Percentiles rank a stretch among this genome's conserved stretches.
phyloP scores from a whole-genome alignment of 1,140 invertebrate genomes.

The Calycopis cecrops region DNA sequence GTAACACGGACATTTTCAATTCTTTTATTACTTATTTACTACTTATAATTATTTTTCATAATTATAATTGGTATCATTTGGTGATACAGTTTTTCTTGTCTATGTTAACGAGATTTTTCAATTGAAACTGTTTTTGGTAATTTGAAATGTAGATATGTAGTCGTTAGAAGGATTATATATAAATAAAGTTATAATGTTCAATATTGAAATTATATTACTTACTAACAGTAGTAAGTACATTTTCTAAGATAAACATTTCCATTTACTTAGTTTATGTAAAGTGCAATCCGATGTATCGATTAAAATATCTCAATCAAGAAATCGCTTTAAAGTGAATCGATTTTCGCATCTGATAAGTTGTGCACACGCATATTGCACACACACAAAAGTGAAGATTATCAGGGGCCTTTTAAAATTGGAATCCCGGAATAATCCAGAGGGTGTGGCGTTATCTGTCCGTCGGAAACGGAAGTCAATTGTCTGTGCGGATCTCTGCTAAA shows the following conservation, averaged over 20 bases:
- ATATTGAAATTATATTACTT: no score
- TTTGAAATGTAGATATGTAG: no score
- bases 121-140: no score
- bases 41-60: no score
- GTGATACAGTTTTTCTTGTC: no score
- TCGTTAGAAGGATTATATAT: no score
- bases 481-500: slow-evolving; percentile 18
- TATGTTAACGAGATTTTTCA: no score
- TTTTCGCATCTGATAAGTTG: slow-evolving; percentile 2
- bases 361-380: slow-evolving; percentile 3
- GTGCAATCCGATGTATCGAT: slow-evolving; percentile 1
- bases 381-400: slow-evolving; percentile 8
- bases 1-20: no score
- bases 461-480: slow-evolving; percentile 69
- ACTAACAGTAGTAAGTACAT: no score
- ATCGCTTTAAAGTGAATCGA: background rate
- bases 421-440: slow-evolving; percentile 21
- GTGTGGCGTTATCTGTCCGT: slow-evolving; percentile 56
- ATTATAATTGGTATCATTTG: no score
- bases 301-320: background rate
- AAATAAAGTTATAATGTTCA: no score
- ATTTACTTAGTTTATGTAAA: background rate
- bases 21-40: no score
- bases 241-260: background rate
- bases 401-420: slow-evolving; percentile 21